Evolutionary conservation across 2,888 invertebrate species (phyloP).

Genomic region (Drosophila eohydei): DNA sequence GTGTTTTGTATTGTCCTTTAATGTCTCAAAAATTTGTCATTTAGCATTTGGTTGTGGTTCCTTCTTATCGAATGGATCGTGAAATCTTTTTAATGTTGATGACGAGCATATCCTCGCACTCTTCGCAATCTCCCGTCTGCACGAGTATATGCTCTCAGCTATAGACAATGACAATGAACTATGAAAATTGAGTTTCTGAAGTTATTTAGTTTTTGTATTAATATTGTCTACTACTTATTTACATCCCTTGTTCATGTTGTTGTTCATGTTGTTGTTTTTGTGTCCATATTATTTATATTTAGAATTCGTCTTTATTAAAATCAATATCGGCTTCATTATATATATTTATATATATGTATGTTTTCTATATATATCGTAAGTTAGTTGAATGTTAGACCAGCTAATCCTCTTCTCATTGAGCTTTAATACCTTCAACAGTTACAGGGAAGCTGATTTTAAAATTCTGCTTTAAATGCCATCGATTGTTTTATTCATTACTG

Average conservation of each 20-base stretch:
- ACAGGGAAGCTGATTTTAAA: conserved; percentile 25
- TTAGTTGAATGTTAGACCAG: conserved; percentile 42
- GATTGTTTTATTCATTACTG: conserved; percentile 43
- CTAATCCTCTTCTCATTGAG: conserved; percentile 52
- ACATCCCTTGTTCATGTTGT: conserved; percentile 75
- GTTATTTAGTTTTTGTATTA: conserved; percentile 33
- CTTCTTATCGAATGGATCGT: conserved; percentile 20
- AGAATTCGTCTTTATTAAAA: conserved; percentile 35
- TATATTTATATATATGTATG: background rate
- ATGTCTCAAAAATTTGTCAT: conserved; percentile 71
- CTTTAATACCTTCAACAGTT: conserved; percentile 66
- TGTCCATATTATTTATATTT: conserved; percentile 56
- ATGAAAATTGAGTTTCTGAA: conserved; percentile 19
- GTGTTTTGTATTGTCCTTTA: conserved; percentile 72
- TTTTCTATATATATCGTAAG: background rate
- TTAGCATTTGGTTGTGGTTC: conserved; percentile 48
- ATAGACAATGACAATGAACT: conserved; percentile 34
- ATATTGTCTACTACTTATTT: conserved; percentile 76
- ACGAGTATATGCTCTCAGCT: background rate
- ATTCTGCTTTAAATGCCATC: conserved; percentile 66
- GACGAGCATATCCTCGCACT: background rate
- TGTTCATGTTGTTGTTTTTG: conserved; percentile 69
- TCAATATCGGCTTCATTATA: conserved; percentile 16
- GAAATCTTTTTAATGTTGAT: conserved; percentile 26
- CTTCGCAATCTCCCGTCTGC: too few species aligned